Evolutionary conservation across 2,113 vertebrate genomes (phyloP), one percentile per base, ranked within the genome.

Genomic region (Eurystomus gularis): DNA sequence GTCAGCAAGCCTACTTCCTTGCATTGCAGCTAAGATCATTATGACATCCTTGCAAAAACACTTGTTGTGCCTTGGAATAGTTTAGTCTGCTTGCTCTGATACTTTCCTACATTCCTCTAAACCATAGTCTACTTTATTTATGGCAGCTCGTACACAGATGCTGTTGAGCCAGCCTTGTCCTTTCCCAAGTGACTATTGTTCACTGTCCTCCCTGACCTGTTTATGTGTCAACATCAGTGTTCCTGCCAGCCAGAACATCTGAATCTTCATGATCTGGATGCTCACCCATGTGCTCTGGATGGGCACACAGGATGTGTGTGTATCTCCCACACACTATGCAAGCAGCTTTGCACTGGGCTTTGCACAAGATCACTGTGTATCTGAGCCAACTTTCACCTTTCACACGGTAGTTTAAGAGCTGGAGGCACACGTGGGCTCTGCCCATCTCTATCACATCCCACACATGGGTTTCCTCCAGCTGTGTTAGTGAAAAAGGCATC

Each of bases 391-490:
- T 35, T 60, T 31, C 26, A 57, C 62, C 20, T 42, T 46, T 58
- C 42, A 52, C 33, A 14, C 19, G 4, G 11, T 31, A 68, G 15
- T 14, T 80, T 46, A 69, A 54, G 42, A 54, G 10, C 3, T 1
- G 14, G 11, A 7, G 13, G 1, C 2, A 3, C 5, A 3, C 0
- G 3, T 7, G 37, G 21, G 23, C 6, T 62, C 28, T 37, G 26
- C 9, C 33, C 37, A 15, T 3, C 69, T 49, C 44, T 42, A 31
- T 42, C 0, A 0, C 13, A 35, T 37, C 70, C 52, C 6, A 7
- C 18, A 42, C 1, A 4, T 2, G 2, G 21, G 25, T 82, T 64
- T 82, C 52, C 51, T 55, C 51, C 1, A 2, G 39, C 37, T 46
- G 9, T 5, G 5, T 20, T 17, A 25, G 23, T 42, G 46, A 70